A percentile compares a stretch with the other conserved stretches of the same genome.
Conservation (phyloP, 2,888 invertebrate genomes). For the Sinohyriopsis cumingii region DNA sequence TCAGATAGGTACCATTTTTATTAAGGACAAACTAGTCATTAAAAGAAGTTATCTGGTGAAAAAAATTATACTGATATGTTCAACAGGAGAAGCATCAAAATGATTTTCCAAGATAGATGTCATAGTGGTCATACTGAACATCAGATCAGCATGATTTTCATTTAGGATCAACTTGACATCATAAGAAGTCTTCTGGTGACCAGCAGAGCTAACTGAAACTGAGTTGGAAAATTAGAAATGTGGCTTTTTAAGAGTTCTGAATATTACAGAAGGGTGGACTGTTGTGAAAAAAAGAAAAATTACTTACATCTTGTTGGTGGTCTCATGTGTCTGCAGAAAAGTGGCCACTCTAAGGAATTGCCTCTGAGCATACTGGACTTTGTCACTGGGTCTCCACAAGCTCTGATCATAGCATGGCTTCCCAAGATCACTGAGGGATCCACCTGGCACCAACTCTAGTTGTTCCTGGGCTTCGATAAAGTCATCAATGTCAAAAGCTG, state of each 20-base stretch:
- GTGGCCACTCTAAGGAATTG: constrained; percentile 54
- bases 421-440: constrained; percentile 43
- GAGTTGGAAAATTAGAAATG: no score
- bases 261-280: background rate
- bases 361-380: constrained; percentile 43
- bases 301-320: constrained; percentile 48
- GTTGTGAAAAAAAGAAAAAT: background rate
- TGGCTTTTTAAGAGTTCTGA: background rate
- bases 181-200: background rate
- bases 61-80: no score
- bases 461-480: constrained; percentile 50
- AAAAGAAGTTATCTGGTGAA: no score
- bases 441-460: constrained; percentile 63
- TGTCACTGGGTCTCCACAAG: constrained; percentile 49
- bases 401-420: constrained; percentile 7
- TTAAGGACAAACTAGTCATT: no score
- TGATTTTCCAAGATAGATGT: background rate
- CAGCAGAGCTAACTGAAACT: background rate
- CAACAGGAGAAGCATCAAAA: no score
- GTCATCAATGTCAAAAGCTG: constrained; percentile 59
- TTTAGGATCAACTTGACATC: background rate
- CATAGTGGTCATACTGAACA: background rate
- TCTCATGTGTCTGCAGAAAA: constrained; percentile 43
- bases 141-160: background rate
- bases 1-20: no score